Conservation (phyloP, 2,888 invertebrate genomes). For the Drepanosiphum platanoidis region DNA sequence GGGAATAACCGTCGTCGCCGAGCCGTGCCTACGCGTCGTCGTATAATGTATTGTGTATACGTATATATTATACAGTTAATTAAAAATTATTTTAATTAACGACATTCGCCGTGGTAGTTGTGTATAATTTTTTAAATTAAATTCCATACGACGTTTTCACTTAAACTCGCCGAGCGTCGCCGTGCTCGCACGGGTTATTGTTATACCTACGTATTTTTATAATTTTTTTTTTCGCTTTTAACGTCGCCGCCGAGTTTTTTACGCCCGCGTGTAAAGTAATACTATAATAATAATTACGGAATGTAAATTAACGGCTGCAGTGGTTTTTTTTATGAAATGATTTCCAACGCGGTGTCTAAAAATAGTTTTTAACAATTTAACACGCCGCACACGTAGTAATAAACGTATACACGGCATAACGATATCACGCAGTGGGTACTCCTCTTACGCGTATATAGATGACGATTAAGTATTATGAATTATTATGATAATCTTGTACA, state of each 20-base stretch:
- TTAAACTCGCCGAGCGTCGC: background rate
- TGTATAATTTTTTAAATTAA: conserved; percentile 36
- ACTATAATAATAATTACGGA: background rate
- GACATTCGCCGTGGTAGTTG: background rate
- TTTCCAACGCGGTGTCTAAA: no score
- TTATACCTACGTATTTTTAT: background rate
- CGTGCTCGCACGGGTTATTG: background rate
- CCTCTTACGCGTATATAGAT: no score
- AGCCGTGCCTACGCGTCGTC: background rate
- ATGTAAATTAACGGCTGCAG: background rate
- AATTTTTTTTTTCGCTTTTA: background rate
- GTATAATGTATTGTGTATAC: no score
- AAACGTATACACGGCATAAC: no score
- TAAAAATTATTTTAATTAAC: conserved; percentile 41
- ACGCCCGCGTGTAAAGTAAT: conserved; percentile 3
- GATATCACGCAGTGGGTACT: no score
- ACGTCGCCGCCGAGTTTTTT: background rate
- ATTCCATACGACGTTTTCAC: conserved; percentile 7
- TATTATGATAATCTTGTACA: no score
- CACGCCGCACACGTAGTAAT: no score
- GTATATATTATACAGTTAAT: background rate
- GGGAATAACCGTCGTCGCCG: background rate
- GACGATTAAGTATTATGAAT: no score
- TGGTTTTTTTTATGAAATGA: background rate
- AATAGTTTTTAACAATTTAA: no score